Conservation (phyloP, 1,140 invertebrate species). For the Heliconius melpomene region DNA sequence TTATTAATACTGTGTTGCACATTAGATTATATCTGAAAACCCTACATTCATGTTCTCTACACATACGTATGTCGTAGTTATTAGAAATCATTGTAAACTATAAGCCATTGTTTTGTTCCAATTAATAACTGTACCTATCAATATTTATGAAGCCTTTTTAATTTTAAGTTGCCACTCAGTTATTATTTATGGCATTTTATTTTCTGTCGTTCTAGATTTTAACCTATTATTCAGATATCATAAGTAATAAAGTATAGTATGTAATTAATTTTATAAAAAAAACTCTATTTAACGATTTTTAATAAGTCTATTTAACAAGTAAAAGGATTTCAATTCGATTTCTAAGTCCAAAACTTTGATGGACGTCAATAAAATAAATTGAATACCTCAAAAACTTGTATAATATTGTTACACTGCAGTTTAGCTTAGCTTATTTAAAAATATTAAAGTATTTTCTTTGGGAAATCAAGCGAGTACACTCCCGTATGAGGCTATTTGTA, state of each 20-base stretch:
- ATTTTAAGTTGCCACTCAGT: slow-evolving; percentile 7
- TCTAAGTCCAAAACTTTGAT: too few species aligned
- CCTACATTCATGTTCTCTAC: too few species aligned
- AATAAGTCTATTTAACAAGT: too few species aligned
- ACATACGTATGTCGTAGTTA: background rate
- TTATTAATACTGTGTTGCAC: too few species aligned
- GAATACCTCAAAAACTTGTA: background rate
- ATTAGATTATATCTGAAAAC: too few species aligned
- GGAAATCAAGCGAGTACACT: background rate
- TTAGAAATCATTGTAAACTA: background rate
- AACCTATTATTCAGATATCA: background rate
- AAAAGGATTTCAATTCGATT: too few species aligned
- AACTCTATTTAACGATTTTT: too few species aligned
- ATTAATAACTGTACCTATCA: slow-evolving; percentile 14
- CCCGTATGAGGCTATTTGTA: slow-evolving; percentile 22
- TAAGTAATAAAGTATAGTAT: too few species aligned
- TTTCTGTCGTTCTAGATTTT: background rate
- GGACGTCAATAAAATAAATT: too few species aligned
- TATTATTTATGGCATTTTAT: slow-evolving; percentile 21
- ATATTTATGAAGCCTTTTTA: slow-evolving; percentile 17
- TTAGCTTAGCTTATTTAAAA: background rate
- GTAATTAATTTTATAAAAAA: too few species aligned
- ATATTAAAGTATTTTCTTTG: slow-evolving; percentile 9
- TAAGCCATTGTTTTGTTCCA: background rate
- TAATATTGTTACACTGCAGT: background rate